Conservation (phyloP, 2,797 vertebrate genomes). For the Nothura maculosa region DNA sequence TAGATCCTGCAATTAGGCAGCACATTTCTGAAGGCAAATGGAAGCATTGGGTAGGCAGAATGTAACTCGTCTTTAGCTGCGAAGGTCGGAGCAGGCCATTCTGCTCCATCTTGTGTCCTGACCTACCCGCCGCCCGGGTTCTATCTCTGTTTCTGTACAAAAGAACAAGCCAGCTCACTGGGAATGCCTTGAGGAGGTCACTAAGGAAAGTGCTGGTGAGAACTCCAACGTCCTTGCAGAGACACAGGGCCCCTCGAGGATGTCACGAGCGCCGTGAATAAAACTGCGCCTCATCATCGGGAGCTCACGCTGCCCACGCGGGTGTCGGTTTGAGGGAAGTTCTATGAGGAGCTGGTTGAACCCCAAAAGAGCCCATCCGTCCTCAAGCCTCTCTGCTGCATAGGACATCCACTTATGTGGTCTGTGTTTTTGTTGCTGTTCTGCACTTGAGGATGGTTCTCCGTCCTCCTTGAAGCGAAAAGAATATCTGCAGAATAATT, state of each 20-base stretch:
- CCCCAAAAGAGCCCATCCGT: not conserved
- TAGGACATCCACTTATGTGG: accelerated
- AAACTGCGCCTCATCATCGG: accelerated
- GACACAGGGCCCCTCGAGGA: accelerated
- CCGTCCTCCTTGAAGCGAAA: not conserved
- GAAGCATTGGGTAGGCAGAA: not conserved
- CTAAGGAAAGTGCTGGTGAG: accelerated
- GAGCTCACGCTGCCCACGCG: not conserved
- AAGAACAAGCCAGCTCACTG: accelerated
- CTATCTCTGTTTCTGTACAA: not conserved
- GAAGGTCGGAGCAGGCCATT: not conserved
- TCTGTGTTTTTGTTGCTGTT: not conserved
- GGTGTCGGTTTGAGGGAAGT: accelerated
- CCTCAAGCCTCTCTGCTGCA: not conserved
- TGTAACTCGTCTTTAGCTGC: not conserved
- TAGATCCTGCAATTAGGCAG: not conserved
- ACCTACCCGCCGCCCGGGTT: not conserved
- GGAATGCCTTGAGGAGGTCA: accelerated
- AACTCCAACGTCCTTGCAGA: not conserved
- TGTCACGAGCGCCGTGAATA: not conserved
- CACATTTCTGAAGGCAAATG: not conserved
- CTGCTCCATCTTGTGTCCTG: not conserved
- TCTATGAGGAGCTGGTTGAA: not conserved
- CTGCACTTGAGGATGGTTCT: not conserved
- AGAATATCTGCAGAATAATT: not conserved